Base-by-base conservation (phyloP, 2,888 invertebrate genomes). In the Pollenia griseotomentosa region DNA sequence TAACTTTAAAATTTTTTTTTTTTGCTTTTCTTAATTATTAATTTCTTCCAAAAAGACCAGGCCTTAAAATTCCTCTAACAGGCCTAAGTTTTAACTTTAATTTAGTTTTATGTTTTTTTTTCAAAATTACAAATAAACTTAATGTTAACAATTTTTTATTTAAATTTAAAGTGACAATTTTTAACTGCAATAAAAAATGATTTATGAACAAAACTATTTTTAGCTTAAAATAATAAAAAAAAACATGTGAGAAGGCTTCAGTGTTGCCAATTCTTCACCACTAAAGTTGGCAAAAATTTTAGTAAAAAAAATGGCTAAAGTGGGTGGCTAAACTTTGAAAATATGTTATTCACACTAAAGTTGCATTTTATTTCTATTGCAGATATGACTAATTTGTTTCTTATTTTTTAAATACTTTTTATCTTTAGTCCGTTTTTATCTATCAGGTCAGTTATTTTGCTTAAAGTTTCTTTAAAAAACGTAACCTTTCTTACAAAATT, bases 31-130 rank as follows among this genome's bases (percentile, higher is more conserved):
- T 57, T 59, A 33, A 44, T 12, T 48, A 4, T 68, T 55, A 44
- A 42, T 40, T 19, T 40, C 6, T 19, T 40, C 6, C 8, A n/a
- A 14, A 12, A 75, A 55, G 7, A 46, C 33, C 66, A 66, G 48
- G 46, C 66, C 55, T 46, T 57, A n/a, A 23, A 55, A 65, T 44
- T 65, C n/a, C 8, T 42, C 16, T 48, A 10, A 9, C 2, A 33
- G 48, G 46, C 16, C 16, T 8, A 19, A 53, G 42, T 19, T 33
- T 66, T 48, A 51, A 48, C 8, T 61, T 61, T 8, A 40, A 51
- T n/a, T 78, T 57, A 33, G 14, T 12, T 79, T 57, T 40, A 19
- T 61, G 6, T 8, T 42, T 59, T 19, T 16, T 14, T 74, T 16
- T 14, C 7, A 11, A 11, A 51, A 68, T 9, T 19, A 16, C 16